phyloP scores from a whole-genome alignment of 2,888 invertebrate species.

The Pyrochroa serraticornis region DNA sequence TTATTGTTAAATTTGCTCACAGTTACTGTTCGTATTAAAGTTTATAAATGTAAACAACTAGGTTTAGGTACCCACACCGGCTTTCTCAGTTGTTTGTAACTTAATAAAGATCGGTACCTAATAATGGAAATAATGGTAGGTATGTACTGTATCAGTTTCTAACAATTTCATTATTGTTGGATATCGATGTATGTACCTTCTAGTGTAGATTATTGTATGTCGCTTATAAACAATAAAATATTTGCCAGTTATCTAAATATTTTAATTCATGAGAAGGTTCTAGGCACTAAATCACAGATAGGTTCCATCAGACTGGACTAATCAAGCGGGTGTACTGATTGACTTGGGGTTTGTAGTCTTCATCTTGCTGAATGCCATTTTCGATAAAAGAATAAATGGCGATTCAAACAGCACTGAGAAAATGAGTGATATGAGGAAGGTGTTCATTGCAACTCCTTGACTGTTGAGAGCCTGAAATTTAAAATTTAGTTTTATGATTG shows the following conservation, averaged over 20 bases:
- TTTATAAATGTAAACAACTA: constrained; percentile 14
- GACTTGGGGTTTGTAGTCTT: constrained; percentile 4
- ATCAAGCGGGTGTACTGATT: neutral
- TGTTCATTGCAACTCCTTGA: constrained; percentile 46
- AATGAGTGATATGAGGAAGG: constrained; percentile 52
- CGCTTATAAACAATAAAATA: constrained; percentile 35
- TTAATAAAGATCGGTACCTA: neutral
- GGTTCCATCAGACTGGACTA: neutral
- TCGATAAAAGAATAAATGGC: constrained; percentile 54
- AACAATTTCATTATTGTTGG: constrained; percentile 29
- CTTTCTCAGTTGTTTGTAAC: constrained; percentile 9
- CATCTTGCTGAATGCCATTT: constrained; percentile 38
- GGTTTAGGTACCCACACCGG: constrained; percentile 5
- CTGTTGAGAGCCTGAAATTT: constrained; percentile 45
- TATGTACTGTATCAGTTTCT: constrained; percentile 4
- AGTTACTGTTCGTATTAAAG: constrained; percentile 23
- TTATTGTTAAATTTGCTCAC: constrained; percentile 32
- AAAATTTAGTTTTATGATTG: neutral
- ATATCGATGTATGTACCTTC: constrained; percentile 29
- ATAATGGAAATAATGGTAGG: constrained; percentile 1
- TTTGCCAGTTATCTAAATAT: constrained; percentile 22
- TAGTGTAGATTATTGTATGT: constrained; percentile 36
- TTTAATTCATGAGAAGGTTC: neutral
- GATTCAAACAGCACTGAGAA: constrained; percentile 55
- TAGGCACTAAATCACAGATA: constrained; percentile 11